Evolutionary conservation across 2,113 vertebrate genomes (phyloP), one percentile per base, ranked within the genome.

Genomic region (Ammodytes dubius): DNA sequence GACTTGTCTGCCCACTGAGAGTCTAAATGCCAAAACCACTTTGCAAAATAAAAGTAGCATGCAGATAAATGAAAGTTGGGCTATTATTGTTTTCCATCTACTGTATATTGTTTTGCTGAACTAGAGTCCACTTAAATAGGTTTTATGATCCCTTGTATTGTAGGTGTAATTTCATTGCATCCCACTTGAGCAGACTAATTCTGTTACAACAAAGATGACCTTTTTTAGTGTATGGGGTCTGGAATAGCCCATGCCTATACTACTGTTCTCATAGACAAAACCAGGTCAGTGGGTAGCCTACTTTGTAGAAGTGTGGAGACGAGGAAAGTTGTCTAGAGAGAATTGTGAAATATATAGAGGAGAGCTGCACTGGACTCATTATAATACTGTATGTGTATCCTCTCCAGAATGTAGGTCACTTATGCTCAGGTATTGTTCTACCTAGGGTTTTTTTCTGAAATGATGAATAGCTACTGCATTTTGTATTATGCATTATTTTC

Each of bases 271-370:
- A 2, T 5, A 66, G 56, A 42, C 7, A 79, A 37, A 87, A 70
- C 3, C 1, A 9, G 75, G 82, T 87, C 80, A 88, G 64, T 59
- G 54, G 45, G 50, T 59, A 27, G 27, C 27, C 27, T 27, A 60
- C 40, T 65, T 12, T 58, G 57, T 59, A 19, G 59, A 50, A 81
- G n/a, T 37, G 69, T 61, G 67, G 56, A 57, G 40, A 50, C 42
- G 56, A 73, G 61, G 50, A 81, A 70, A 42, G 35, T 63, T 67
- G 65, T 45, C 60, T 35, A 35, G n/a, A 57, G 57, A 66, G 77
- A 77, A 82, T 81, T 67, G 47, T 52, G 7, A 47, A 43, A 39
- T 54, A 39, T 54, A 37, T 46, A 17, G 58, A 84, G n/a, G 19
- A 72, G 45, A 86, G 54, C 50, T 74, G 42, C 40, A 49, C 0